Evolutionary conservation across 2,113 vertebrate species (phyloP), one percentile per base, ranked within the genome.

Genomic region (Lota lota): DNA sequence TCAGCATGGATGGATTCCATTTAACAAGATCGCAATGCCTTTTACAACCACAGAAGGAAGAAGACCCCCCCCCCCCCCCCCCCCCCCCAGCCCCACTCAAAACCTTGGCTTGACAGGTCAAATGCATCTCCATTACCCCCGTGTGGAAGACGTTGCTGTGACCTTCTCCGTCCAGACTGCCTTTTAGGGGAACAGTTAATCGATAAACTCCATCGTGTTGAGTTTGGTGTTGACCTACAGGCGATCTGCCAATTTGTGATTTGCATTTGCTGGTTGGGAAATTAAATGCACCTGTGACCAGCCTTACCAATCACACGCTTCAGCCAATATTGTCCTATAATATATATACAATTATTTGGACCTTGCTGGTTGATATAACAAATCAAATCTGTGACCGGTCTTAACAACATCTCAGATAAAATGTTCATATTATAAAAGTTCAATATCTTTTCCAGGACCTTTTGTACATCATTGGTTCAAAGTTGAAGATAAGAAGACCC

Each of bases 111-210:
- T 76, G 83, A 83, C 77, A 68, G 71, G 79, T 86, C 85, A 81
- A 84, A 82, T 68, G 77, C 69, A 63, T 81, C 78, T 78, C 73
- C 72, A 75, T 83, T 61, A 73, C 75, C 40, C 40, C 40, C 65
- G 60, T 61, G 61, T 79, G 73, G 69, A 83, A 84, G 81, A 80
- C 76, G 74, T 84, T 78, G 73, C 57, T 14, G 70, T 84, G 79
- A 86, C 83, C 81, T 85, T 83, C 71, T 77, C 73, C 61, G 68
- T 79, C 78, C 70, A 70, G 71, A 74, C 73, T 72, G 64, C 67
- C 77, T 76, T 81, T 88, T 78, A 78, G 83, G 67, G 63, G 72
- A 86, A 79, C 78, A 76, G 79, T 80, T 76, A 85, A 87, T 90
- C 84, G 80, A 87, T 87, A 80, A 64, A 33, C 8, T 72, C 69